A percentile compares a stretch with the other conserved stretches of the same genome.
phyloP scores from a whole-genome alignment of 2,113 vertebrate genomes.

The Serilophus lunatus region DNA sequence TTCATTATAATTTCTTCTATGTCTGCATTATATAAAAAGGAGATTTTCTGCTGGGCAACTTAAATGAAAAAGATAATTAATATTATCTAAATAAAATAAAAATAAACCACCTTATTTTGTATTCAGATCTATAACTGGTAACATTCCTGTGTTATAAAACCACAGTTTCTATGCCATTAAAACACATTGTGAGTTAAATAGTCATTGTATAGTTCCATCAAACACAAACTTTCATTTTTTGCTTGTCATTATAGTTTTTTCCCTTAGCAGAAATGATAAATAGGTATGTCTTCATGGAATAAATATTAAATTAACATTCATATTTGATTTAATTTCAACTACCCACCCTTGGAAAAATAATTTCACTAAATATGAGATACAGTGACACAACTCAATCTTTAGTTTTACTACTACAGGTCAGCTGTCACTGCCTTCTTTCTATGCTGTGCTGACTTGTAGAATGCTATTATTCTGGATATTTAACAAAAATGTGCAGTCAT shows the following conservation, averaged over 20 bases:
- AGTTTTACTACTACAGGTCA: neutral
- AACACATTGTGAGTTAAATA: neutral
- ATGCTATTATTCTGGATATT: neutral
- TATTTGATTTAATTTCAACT: neutral
- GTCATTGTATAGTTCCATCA: neutral
- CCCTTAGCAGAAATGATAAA: neutral
- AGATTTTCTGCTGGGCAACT: neutral
- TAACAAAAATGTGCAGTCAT: neutral
- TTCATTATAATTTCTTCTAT: neutral
- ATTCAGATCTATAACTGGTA: neutral
- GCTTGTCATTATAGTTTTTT: neutral
- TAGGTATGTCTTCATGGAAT: neutral
- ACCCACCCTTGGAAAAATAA: neutral
- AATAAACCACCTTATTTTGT: constrained; percentile 28
- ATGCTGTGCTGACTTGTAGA: neutral
- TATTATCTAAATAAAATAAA: constrained; percentile 40
- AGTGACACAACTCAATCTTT: neutral
- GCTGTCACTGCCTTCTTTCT: neutral
- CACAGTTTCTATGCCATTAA: neutral
- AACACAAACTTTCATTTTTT: neutral
- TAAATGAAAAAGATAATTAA: neutral
- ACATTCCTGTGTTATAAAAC: neutral
- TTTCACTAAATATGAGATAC: neutral
- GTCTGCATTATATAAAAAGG: neutral
- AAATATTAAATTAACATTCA: neutral